Evolutionary conservation across 2,888 invertebrate species (phyloP).

Genomic region (Xiphydria camelus): DNA sequence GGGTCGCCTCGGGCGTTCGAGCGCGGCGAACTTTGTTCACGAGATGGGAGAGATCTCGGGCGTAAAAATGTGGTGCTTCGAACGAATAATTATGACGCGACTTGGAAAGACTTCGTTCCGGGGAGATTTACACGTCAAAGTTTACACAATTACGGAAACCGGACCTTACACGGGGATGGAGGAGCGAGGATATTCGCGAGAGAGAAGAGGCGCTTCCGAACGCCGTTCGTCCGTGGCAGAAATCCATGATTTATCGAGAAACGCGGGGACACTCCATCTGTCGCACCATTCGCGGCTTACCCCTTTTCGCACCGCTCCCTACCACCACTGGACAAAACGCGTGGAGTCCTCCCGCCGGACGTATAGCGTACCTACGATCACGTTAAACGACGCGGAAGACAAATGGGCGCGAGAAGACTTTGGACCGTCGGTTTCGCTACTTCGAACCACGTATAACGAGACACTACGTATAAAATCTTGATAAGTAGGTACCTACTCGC

Average conservation of each 20-base stretch:
- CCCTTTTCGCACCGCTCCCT: slow-evolving; percentile 18
- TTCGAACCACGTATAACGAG: no score
- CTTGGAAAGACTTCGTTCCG: no score
- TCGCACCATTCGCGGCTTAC: slow-evolving; percentile 34
- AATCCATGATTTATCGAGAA: slow-evolving; percentile 43
- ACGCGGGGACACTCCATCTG: slow-evolving; percentile 37
- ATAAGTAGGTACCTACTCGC: no score
- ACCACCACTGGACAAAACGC: slow-evolving; percentile 21
- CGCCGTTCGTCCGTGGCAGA: not conserved
- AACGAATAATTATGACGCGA: no score
- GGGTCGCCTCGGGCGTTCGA: no score
- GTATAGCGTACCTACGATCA: slow-evolving; percentile 35
- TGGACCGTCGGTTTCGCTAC: no score
- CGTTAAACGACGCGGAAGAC: slow-evolving; percentile 29
- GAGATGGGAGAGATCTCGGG: no score
- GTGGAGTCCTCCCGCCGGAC: slow-evolving; percentile 30
- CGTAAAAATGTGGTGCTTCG: no score
- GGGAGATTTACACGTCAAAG: no score
- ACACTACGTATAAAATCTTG: no score
- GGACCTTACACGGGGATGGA: not conserved
- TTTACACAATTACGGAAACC: not conserved
- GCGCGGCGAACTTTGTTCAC: no score
- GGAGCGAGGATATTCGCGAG: not conserved
- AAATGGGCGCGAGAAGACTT: no score
- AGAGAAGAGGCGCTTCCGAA: not conserved